Evolutionary conservation across 1,140 invertebrate genomes (phyloP).

Genomic region (Ceratitis capitata): DNA sequence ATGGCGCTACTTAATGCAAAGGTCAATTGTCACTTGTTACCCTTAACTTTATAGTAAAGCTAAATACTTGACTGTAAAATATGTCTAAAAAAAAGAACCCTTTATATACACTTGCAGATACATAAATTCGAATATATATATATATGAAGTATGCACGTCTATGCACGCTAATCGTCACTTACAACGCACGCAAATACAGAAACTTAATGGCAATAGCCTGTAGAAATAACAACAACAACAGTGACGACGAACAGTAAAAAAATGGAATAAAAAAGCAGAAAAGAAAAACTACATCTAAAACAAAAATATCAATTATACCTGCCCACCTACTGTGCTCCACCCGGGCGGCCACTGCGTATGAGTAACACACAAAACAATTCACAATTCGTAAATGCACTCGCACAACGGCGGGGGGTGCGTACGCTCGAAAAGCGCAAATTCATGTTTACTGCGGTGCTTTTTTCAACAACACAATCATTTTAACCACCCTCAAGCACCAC

Average conservation of each 20-base stretch:
- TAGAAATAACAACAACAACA: background rate
- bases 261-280: too few relatives aligned
- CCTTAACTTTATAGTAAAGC: too few relatives aligned
- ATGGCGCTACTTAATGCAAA: too few relatives aligned
- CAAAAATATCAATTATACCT: slow-evolving; percentile 9
- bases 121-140: background rate
- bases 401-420: background rate
- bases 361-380: too few relatives aligned
- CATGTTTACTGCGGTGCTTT: background rate
- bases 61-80: too few relatives aligned
- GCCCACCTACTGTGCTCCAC: background rate
- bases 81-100: too few relatives aligned
- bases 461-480: slow-evolving; percentile 11
- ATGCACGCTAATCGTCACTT: background rate
- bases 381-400: background rate
- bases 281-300: background rate
- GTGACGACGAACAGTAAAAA: background rate
- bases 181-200: slow-evolving; percentile 19
- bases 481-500: background rate
- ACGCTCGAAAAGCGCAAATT: background rate
- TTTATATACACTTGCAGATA: background rate
- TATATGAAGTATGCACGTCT: background rate
- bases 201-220: background rate
- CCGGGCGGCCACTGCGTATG: slow-evolving; percentile 1
- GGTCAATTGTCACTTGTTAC: too few relatives aligned